Conservation (phyloP, 2,888 invertebrate species). For the Hirtodrosophila histrioides region DNA sequence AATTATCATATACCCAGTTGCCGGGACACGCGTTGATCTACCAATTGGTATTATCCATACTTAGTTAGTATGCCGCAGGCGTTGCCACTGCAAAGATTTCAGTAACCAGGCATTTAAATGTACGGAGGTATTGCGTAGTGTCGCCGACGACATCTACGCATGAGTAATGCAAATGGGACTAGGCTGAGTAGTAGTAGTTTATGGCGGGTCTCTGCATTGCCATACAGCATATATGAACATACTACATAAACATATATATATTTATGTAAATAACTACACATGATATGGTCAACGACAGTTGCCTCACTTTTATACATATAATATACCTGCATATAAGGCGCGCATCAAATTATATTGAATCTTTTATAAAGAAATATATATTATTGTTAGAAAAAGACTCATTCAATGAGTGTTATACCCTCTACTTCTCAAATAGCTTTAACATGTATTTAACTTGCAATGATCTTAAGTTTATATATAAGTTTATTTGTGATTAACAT, state of each 20-base stretch:
- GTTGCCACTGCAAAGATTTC: constrained; percentile 40
- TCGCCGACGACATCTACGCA: constrained; percentile 56
- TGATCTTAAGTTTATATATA: no score
- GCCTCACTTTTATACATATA: constrained; percentile 33
- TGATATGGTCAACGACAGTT: constrained; percentile 51
- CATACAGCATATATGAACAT: constrained; percentile 23
- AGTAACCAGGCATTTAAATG: constrained; percentile 49
- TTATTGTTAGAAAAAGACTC: not conserved
- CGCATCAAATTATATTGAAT: not conserved
- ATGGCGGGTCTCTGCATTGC: constrained; percentile 16
- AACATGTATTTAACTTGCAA: no score
- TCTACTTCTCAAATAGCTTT: no score
- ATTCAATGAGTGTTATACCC: no score
- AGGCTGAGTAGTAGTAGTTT: constrained; percentile 14
- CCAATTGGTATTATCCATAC: constrained; percentile 5
- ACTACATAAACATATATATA: constrained; percentile 1
- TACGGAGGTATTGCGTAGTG: constrained; percentile 63
- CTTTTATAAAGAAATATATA: no score
- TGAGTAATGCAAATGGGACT: constrained; percentile 63
- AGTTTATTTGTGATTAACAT: no score
- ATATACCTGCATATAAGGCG: constrained; percentile 12
- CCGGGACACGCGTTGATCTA: constrained; percentile 32
- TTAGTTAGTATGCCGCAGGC: constrained; percentile 48
- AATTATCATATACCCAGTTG: constrained; percentile 22
- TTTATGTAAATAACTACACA: not conserved